These are phyloP conservation scores for Microchirus variegatus DNA, from an alignment of 2,797 vertebrate genomes.

Conservation along the genomic window DNA sequence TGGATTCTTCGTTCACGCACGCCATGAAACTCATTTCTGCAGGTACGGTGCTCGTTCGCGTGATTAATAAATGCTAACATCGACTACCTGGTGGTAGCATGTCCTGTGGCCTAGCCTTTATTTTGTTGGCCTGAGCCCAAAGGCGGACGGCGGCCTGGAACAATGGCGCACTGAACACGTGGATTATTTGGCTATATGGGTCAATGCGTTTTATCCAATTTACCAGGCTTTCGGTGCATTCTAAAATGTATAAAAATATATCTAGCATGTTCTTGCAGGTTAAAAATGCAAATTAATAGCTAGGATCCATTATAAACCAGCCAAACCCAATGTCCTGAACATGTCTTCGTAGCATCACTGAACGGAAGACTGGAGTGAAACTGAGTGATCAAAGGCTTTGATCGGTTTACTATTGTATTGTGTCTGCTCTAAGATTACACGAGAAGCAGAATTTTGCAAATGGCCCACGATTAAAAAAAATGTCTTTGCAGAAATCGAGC, in stretches of 20 bases:
- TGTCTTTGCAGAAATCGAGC: slow-evolving; percentile 88
- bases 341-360: no score
- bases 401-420: no score
- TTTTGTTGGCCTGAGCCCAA: not conserved
- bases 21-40: slow-evolving; percentile 93
- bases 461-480: not conserved
- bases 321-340: no score
- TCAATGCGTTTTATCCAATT: not conserved
- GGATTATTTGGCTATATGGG: slow-evolving; percentile 28
- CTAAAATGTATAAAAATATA: no score
- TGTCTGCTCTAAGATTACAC: no score
- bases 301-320: no score
- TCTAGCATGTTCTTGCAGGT: no score
- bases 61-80: rapidly evolving
- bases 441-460: no score
- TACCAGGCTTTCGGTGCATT: no score
- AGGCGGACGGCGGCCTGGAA: slow-evolving; percentile 33
- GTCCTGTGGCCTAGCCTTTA: slow-evolving; percentile 19
- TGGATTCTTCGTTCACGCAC: slow-evolving; percentile 96
- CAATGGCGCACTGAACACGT: slow-evolving; percentile 65
- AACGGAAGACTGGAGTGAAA: no score
- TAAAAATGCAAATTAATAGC: no score
- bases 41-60: slow-evolving; percentile 72
- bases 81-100: not conserved
- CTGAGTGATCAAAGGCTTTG: no score